Evolutionary conservation across 2,797 vertebrate genomes (phyloP).

Genomic region (Threskiornis aethiopicus): DNA sequence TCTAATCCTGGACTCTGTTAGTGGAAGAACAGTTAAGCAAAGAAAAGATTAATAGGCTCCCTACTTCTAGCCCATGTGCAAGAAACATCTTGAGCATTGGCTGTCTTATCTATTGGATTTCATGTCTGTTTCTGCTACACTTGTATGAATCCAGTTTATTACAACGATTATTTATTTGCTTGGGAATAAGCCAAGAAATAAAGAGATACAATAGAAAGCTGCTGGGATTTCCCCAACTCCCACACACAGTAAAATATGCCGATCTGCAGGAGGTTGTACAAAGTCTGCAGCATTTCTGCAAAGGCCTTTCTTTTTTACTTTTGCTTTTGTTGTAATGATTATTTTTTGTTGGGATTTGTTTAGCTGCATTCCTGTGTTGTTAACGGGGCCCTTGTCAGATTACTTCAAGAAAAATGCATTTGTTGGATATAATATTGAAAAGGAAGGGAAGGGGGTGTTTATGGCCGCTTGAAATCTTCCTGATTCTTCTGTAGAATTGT

Average conservation of each 20-base stretch:
- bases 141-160: neutral
- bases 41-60: neutral
- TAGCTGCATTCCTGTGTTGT: neutral
- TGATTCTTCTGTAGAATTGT: neutral
- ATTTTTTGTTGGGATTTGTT: neutral
- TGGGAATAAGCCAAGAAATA: constrained; percentile 20
- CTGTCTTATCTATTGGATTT: neutral
- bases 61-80: neutral
- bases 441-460: neutral
- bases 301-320: neutral
- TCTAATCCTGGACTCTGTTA: neutral
- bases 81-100: neutral
- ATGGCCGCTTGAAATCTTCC: neutral
- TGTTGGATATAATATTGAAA: neutral
- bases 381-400: neutral
- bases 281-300: neutral
- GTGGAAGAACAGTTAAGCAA: neutral
- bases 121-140: neutral
- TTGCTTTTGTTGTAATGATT: neutral
- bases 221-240: constrained; percentile 49
- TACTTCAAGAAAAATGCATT: neutral
- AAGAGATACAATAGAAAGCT: neutral
- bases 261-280: constrained; percentile 20
- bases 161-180: neutral
- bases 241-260: neutral